A percentile compares a stretch with the other conserved stretches of the same genome.
These are phyloP conservation scores for Prosapia bicincta DNA, from an alignment of 2,888 invertebrate species.

Conservation along the genomic window DNA sequence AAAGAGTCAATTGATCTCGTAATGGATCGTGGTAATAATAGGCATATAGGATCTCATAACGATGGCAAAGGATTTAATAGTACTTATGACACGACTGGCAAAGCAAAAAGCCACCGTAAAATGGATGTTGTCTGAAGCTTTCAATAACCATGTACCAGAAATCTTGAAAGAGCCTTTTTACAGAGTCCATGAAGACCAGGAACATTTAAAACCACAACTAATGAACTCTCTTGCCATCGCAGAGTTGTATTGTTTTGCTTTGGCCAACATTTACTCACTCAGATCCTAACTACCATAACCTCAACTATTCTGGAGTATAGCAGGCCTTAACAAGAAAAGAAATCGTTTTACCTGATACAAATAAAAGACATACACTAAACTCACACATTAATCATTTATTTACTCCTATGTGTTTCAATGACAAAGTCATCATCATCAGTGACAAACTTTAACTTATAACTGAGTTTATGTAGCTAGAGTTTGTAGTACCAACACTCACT, in stretches of 20 bases:
- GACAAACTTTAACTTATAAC: too few species aligned
- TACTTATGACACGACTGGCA: background rate
- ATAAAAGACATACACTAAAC: too few species aligned
- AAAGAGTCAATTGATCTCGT: background rate
- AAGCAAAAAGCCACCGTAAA: constrained; percentile 90
- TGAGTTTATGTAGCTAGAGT: too few species aligned
- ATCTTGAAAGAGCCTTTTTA: constrained; percentile 93
- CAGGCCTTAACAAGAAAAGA: constrained; percentile 91
- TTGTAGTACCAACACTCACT: too few species aligned
- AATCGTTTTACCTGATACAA: too few species aligned
- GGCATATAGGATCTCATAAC: background rate
- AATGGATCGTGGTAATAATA: background rate
- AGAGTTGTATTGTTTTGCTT: constrained; percentile 89
- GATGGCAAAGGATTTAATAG: background rate
- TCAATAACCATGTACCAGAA: constrained; percentile 90
- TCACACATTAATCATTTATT: too few species aligned
- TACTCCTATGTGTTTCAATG: too few species aligned
- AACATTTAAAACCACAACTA: constrained; percentile 90
- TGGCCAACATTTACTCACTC: constrained; percentile 95
- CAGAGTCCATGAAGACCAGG: constrained; percentile 91
- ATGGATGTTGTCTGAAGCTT: constrained; percentile 95
- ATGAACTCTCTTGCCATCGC: constrained; percentile 89
- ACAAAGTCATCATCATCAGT: too few species aligned
- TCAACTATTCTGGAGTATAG: constrained; percentile 93
- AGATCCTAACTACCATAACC: constrained; percentile 92